phyloP scores from a whole-genome alignment of 2,797 vertebrate species.

The Bradypus variegatus region DNA sequence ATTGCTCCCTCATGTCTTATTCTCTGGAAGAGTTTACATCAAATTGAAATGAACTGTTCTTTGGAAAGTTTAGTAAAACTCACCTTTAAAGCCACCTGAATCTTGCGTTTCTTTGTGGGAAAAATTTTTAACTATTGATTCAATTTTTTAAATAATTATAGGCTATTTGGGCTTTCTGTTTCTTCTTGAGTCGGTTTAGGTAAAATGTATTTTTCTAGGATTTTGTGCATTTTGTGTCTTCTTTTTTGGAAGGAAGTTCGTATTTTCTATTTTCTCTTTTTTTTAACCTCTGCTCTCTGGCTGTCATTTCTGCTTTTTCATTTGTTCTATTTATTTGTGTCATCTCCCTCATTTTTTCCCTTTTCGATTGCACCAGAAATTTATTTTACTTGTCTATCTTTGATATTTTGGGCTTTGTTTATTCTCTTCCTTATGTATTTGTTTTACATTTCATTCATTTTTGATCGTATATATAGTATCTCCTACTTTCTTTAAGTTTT shows the following conservation, averaged over 20 bases:
- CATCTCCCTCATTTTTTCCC: not conserved
- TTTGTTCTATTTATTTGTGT: not conserved
- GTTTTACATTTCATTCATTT: not conserved
- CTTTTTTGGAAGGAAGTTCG: not conserved
- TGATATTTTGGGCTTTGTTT: not conserved
- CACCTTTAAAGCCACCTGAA: conserved; percentile 13
- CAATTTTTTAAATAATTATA: conserved; percentile 19
- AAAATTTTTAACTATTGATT: not conserved
- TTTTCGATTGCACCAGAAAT: not conserved
- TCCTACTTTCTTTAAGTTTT: conserved; percentile 32
- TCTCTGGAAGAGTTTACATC: conserved; percentile 26
- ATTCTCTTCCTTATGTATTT: not conserved
- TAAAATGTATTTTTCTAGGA: not conserved
- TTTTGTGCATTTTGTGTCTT: not conserved
- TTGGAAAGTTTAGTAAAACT: conserved; percentile 48
- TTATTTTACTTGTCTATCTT: not conserved
- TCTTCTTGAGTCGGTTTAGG: conserved; percentile 21
- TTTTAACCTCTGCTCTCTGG: not conserved
- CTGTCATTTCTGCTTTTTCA: not conserved
- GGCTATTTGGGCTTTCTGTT: not conserved
- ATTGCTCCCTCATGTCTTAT: conserved; percentile 1
- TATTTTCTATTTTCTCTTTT: not conserved
- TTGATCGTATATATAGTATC: not conserved
- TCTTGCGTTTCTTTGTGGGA: conserved; percentile 34
- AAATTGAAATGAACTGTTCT: conserved; percentile 27